phyloP scores from a whole-genome alignment of 2,888 invertebrate species.

The Hydriomena furcata region DNA sequence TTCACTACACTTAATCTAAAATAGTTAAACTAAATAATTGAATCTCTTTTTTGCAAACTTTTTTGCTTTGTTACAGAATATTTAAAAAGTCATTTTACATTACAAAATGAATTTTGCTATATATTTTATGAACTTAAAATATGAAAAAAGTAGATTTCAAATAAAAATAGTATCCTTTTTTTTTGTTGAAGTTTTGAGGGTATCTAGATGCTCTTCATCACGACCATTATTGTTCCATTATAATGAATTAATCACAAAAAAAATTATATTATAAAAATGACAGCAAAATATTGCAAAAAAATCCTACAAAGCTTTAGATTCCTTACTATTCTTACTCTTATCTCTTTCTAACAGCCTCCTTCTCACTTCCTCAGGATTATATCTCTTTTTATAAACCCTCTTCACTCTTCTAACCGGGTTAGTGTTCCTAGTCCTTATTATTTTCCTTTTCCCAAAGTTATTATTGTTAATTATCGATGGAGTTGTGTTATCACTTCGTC shows the following conservation, averaged over 20 bases:
- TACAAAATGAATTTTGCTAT: too few species aligned
- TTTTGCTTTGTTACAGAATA: too few species aligned
- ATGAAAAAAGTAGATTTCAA: too few species aligned
- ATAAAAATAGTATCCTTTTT: too few species aligned
- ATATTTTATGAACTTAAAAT: too few species aligned
- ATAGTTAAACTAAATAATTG: too few species aligned
- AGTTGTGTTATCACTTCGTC: slow-evolving; percentile 35
- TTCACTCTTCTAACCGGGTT: slow-evolving; percentile 73
- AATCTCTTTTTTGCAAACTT: too few species aligned
- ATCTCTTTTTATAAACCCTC: slow-evolving; percentile 73
- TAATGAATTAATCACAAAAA: too few species aligned
- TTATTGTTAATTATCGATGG: slow-evolving; percentile 26
- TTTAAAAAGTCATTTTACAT: too few species aligned
- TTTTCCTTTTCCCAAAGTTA: slow-evolving; percentile 54
- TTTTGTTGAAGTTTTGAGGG: too few species aligned
- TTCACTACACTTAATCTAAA: background rate
- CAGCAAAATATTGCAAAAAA: background rate
- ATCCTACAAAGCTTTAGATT: slow-evolving; percentile 3
- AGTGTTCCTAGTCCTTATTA: slow-evolving; percentile 60
- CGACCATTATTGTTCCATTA: too few species aligned
- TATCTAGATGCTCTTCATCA: too few species aligned
- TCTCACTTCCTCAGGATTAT: slow-evolving; percentile 80
- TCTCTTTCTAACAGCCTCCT: slow-evolving; percentile 74
- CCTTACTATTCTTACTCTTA: slow-evolving; percentile 51
- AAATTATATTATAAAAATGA: background rate